These are phyloP conservation scores for Bothrops jararaca DNA, from an alignment of 2,113 vertebrate species.

Conservation along the genomic window DNA sequence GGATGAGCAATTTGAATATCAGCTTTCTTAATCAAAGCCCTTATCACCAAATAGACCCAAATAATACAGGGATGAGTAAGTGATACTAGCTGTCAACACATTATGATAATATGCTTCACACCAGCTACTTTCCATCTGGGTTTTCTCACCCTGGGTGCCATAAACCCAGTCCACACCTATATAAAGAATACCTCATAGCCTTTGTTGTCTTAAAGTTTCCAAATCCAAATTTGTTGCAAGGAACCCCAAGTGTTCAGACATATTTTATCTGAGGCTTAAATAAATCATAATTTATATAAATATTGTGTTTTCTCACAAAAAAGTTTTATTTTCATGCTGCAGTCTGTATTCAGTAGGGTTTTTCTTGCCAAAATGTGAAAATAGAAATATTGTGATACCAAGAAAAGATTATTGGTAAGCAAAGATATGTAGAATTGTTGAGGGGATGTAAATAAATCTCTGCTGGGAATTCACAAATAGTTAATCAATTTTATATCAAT, in stretches of 20 bases:
- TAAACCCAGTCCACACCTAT: neutral
- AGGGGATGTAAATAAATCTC: neutral
- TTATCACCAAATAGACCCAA: neutral
- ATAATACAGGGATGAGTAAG: neutral
- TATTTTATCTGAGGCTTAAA: neutral
- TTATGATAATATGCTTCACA: neutral
- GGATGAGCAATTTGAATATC: neutral
- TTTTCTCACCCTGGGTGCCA: neutral
- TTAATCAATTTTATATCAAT: neutral
- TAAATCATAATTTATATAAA: neutral
- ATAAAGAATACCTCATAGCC: neutral
- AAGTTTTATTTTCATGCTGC: neutral
- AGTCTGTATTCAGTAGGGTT: neutral
- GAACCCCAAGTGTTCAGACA: neutral
- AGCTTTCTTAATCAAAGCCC: slow-evolving; percentile 6
- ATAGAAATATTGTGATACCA: neutral
- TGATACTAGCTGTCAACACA: neutral
- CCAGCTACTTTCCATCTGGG: neutral
- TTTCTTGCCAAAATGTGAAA: neutral
- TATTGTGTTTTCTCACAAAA: neutral
- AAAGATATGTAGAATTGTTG: neutral
- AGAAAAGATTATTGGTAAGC: neutral
- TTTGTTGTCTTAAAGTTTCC: neutral
- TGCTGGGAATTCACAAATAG: neutral
- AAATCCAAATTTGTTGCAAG: slow-evolving; percentile 25